phyloP scores from a whole-genome alignment of 2,113 vertebrate genomes.

The Rhinoderma darwinii region DNA sequence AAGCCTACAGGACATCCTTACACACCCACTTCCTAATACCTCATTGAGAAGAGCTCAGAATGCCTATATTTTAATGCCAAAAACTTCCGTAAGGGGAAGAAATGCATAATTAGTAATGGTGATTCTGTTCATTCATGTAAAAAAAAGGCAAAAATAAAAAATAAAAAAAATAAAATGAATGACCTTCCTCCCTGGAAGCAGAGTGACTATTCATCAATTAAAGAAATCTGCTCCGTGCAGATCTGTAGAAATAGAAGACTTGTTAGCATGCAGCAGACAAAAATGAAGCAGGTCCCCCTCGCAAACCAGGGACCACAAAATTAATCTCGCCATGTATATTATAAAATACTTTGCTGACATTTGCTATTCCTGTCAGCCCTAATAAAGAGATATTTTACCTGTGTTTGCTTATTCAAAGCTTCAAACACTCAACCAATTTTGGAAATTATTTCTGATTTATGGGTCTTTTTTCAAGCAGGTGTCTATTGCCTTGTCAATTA shows the following conservation, averaged over 20 bases:
- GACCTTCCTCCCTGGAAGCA: constrained; percentile 6
- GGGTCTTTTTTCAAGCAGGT: constrained; percentile 72
- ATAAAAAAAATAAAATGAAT: constrained; percentile 24
- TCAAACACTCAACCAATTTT: constrained; percentile 78
- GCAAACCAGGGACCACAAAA: constrained; percentile 67
- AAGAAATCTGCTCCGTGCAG: not conserved
- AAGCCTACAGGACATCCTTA: constrained; percentile 56
- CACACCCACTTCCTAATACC: constrained; percentile 57
- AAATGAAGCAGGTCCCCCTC: constrained; percentile 57
- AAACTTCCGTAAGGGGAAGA: constrained; percentile 57
- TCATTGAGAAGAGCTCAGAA: constrained; percentile 35
- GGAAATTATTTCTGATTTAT: constrained; percentile 88
- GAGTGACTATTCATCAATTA: constrained; percentile 54
- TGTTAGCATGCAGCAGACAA: constrained; percentile 65
- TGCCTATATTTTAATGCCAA: constrained; percentile 57
- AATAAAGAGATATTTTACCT: constrained; percentile 87
- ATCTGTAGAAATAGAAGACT: constrained; percentile 50
- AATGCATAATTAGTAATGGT: constrained; percentile 24
- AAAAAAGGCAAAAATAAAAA: not conserved
- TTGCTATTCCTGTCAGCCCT: constrained; percentile 77
- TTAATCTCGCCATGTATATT: constrained; percentile 72
- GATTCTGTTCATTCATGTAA: constrained; percentile 45
- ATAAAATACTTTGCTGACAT: constrained; percentile 77
- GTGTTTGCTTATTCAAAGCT: constrained; percentile 85
- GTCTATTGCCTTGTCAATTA: constrained; percentile 83